phyloP scores from a whole-genome alignment of 1,140 invertebrate genomes.

The Galleria mellonella region DNA sequence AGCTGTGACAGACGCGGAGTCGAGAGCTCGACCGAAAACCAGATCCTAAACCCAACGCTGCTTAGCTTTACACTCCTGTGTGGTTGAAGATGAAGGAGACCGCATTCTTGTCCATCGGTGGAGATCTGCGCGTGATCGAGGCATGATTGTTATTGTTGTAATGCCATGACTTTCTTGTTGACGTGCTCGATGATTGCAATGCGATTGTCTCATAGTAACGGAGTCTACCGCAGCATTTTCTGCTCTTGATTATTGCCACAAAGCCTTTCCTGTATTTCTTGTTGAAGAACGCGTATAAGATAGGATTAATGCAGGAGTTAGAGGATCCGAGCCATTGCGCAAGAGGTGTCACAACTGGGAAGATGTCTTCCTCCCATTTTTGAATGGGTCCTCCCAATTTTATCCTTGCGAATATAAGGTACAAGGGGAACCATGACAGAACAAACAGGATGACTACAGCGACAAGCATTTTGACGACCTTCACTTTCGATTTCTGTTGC shows the following conservation, averaged over 20 bases:
- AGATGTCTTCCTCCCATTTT: slow-evolving; percentile 84
- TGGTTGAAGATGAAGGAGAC: slow-evolving; percentile 83
- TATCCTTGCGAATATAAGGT: slow-evolving; percentile 90
- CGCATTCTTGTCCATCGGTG: slow-evolving; percentile 79
- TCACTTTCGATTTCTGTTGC: slow-evolving; percentile 94
- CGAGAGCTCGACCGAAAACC: slow-evolving; percentile 9
- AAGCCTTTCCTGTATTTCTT: slow-evolving; percentile 97
- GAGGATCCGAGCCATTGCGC: slow-evolving; percentile 97
- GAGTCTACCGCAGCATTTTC: slow-evolving; percentile 87
- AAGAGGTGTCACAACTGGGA: slow-evolving; percentile 89
- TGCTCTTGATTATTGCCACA: slow-evolving; percentile 89
- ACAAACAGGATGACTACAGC: slow-evolving; percentile 96
- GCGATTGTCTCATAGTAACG: slow-evolving; percentile 89
- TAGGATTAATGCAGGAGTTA: slow-evolving; percentile 98
- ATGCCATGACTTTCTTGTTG: slow-evolving; percentile 87
- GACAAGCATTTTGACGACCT: slow-evolving; percentile 97
- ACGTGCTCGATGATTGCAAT: slow-evolving; percentile 87
- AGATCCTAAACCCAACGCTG: neutral
- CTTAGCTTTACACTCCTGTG: slow-evolving; percentile 61
- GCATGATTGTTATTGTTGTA: slow-evolving; percentile 82
- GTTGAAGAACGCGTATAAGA: slow-evolving; percentile 98
- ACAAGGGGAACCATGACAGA: slow-evolving; percentile 95
- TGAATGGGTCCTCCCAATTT: slow-evolving; percentile 85
- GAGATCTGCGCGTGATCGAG: slow-evolving; percentile 77
- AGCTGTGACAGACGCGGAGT: neutral